These are phyloP conservation scores for Clostera curtula DNA, from an alignment of 2,888 invertebrate genomes.

Conservation along the genomic window DNA sequence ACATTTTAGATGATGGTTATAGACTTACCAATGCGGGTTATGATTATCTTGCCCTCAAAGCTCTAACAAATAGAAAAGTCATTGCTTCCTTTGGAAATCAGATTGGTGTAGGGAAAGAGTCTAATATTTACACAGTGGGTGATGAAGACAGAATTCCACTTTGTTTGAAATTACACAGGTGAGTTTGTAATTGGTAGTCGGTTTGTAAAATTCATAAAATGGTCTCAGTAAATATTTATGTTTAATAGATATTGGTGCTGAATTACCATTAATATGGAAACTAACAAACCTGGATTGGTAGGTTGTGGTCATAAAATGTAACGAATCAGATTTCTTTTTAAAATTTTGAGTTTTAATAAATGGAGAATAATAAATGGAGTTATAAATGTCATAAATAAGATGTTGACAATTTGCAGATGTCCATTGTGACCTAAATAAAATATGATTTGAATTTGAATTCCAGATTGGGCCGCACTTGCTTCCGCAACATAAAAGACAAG, in stretches of 20 bases:
- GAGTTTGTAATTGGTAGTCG: slow-evolving; percentile 12
- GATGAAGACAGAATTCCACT: slow-evolving; percentile 85
- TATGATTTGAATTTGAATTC: slow-evolving; percentile 5
- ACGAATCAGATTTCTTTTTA: no score
- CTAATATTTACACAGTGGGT: slow-evolving; percentile 94
- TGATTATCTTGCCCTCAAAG: slow-evolving; percentile 96
- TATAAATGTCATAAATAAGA: no score
- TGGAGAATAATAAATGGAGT: no score
- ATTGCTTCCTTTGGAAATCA: slow-evolving; percentile 95
- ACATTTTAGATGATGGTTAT: slow-evolving; percentile 91
- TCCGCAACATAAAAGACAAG: slow-evolving; percentile 95
- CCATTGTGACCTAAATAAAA: no score
- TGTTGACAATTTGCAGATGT: no score
- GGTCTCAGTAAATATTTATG: no score
- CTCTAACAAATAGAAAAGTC: slow-evolving; percentile 84
- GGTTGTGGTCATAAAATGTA: no score
- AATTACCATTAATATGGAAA: neutral
- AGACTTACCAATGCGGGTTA: slow-evolving; percentile 96
- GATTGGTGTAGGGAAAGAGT: slow-evolving; percentile 99
- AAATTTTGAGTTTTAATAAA: no score
- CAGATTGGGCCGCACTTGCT: slow-evolving; percentile 95
- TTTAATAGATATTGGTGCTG: neutral
- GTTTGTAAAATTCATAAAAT: no score
- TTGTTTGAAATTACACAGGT: slow-evolving; percentile 94
- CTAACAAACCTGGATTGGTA: neutral